phyloP scores from a whole-genome alignment of 2,797 vertebrate species.

The Lycodopsis pacificus region DNA sequence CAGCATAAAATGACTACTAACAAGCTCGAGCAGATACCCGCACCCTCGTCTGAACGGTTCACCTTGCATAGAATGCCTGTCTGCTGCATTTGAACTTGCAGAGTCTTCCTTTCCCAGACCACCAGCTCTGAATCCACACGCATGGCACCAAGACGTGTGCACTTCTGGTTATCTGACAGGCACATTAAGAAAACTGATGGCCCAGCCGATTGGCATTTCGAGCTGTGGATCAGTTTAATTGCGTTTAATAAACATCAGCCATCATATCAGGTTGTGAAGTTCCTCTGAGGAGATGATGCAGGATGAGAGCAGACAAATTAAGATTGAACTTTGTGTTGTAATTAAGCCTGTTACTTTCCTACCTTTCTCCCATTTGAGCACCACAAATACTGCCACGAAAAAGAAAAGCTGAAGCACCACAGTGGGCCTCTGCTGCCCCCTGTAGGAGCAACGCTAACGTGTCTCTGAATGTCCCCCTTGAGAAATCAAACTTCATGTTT shows the following conservation, averaged over 20 bases:
- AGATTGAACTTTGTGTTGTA: conserved; percentile 38
- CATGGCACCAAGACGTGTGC: conserved; percentile 27
- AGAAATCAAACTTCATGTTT: conserved; percentile 27
- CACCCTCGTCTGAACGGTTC: conserved; percentile 2
- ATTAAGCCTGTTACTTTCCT: conserved; percentile 30
- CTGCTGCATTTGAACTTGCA: conserved; percentile 6
- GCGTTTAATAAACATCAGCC: conserved; percentile 45
- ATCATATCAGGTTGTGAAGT: conserved; percentile 29
- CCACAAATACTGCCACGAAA: conserved; percentile 19
- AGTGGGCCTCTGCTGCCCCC: conserved; percentile 62
- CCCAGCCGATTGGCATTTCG: conserved; percentile 53
- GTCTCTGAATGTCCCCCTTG: conserved; percentile 5
- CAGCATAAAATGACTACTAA: not conserved
- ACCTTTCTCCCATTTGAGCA: conserved; percentile 30
- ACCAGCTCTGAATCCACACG: conserved; percentile 13
- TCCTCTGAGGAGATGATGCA: conserved; percentile 35
- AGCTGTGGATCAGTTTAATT: conserved; percentile 45
- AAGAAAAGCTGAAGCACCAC: not conserved
- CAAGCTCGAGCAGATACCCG: not conserved
- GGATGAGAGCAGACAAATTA: conserved; percentile 36
- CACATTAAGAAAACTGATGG: conserved; percentile 57
- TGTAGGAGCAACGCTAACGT: conserved; percentile 24
- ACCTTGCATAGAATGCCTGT: not conserved
- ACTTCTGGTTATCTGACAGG: conserved; percentile 49
- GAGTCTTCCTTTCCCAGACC: not conserved